phyloP scores from a whole-genome alignment of 2,797 vertebrate genomes.

The Spatula clypeata region DNA sequence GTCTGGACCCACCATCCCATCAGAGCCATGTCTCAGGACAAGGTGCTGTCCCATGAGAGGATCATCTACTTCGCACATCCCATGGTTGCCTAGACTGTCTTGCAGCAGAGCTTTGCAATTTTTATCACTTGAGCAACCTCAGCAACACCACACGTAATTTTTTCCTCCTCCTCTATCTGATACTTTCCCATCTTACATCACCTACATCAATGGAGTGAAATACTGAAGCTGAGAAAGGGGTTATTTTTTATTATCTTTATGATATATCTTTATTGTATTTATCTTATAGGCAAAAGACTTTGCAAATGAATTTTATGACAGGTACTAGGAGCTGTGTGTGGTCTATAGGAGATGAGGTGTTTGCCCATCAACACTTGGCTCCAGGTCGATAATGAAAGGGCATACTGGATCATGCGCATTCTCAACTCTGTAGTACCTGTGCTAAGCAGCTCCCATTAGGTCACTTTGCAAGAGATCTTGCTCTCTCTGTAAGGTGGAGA shows the following conservation, averaged over 20 bases:
- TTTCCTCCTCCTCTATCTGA: not conserved
- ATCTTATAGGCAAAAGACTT: not conserved
- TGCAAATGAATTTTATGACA: not conserved
- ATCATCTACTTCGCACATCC: not conserved
- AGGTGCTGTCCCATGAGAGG: not conserved
- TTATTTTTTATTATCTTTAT: not conserved
- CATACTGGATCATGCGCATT: not conserved
- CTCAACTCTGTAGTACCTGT: not conserved
- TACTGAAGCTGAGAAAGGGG: not conserved
- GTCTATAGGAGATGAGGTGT: not conserved
- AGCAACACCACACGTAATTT: not conserved
- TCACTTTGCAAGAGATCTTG: not conserved
- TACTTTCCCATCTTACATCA: not conserved
- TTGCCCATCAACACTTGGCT: not conserved
- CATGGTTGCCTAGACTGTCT: fast-evolving
- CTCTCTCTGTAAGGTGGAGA: not conserved
- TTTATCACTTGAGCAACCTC: not conserved
- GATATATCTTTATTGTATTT: not conserved
- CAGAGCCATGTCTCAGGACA: not conserved
- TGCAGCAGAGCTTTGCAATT: not conserved
- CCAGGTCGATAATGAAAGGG: not conserved
- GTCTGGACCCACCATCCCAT: not conserved
- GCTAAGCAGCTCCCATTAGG: not conserved
- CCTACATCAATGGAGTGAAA: not conserved
- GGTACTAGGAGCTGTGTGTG: not conserved